phyloP scores from a whole-genome alignment of 2,888 invertebrate genomes.

The Agonopterix alstromeriana region DNA sequence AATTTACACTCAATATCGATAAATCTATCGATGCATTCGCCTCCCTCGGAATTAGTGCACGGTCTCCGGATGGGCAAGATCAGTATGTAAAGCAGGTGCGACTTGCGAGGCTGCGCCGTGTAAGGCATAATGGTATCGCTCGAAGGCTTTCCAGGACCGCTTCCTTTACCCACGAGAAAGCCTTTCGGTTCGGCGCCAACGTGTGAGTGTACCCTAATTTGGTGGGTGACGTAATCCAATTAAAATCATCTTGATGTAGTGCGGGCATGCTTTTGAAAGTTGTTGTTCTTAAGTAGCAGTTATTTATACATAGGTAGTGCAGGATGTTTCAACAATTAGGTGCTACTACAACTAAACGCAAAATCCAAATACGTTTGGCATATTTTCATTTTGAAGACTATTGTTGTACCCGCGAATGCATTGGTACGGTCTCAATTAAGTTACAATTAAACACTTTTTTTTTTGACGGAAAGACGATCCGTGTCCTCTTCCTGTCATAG shows the following conservation, averaged over 20 bases:
- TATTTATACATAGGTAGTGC: no score
- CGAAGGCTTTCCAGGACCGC: slow-evolving; percentile 39
- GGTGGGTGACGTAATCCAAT: slow-evolving; percentile 11
- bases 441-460: no score
- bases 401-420: no score
- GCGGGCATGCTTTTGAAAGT: background rate
- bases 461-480: no score
- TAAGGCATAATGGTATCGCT: slow-evolving; percentile 50
- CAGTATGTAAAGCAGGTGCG: slow-evolving; percentile 68
- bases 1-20: no score
- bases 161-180: slow-evolving; percentile 53
- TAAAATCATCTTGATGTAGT: slow-evolving; percentile 4
- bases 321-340: no score
- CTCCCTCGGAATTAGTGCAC: slow-evolving; percentile 64
- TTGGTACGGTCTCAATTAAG: no score
- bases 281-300: no score
- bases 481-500: no score
- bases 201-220: slow-evolving; percentile 16
- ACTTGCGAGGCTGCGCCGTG: slow-evolving; percentile 29
- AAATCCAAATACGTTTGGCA: no score
- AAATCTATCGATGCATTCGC: slow-evolving; percentile 19
- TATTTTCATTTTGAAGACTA: no score
- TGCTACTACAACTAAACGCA: no score
- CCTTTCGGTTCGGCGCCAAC: slow-evolving; percentile 20
- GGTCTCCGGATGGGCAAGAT: slow-evolving; percentile 49